Conservation (phyloP, 2,797 vertebrate species). For the Naso thynnoides region DNA sequence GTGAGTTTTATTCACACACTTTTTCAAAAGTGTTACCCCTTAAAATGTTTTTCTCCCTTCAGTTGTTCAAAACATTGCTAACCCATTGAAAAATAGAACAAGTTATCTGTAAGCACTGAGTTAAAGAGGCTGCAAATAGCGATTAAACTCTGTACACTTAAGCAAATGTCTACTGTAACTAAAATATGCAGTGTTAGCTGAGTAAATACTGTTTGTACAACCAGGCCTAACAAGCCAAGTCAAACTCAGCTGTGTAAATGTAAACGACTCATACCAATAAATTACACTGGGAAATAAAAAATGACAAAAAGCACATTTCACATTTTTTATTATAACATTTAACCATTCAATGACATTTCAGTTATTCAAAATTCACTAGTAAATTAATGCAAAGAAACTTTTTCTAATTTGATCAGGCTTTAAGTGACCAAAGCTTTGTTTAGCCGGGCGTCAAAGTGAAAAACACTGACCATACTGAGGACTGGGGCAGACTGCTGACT, state of each 20-base stretch:
- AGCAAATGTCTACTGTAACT: not conserved
- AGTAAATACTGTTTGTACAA: constrained; percentile 9
- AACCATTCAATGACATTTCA: constrained; percentile 97
- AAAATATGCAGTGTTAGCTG: constrained; percentile 14
- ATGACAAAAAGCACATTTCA: constrained; percentile 99
- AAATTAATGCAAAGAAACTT: constrained; percentile 58
- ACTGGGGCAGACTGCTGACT: constrained; percentile 35
- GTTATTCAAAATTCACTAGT: constrained; percentile 83
- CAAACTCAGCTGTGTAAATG: constrained; percentile 37
- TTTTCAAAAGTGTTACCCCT: constrained; percentile 18
- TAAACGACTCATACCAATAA: constrained; percentile 73
- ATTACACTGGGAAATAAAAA: constrained; percentile 97
- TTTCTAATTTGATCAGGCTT: constrained; percentile 11
- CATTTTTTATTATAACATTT: constrained; percentile 98
- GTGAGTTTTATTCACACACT: constrained; percentile 6
- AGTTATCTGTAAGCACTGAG: constrained; percentile 12
- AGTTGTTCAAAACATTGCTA: not conserved
- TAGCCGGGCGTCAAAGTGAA: constrained; percentile 11
- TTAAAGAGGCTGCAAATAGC: constrained; percentile 27
- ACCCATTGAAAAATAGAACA: constrained; percentile 13
- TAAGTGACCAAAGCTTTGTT: constrained; percentile 24
- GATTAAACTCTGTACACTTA: not conserved
- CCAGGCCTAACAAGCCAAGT: constrained; percentile 18
- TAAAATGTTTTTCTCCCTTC: not conserved
- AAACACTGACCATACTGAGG: constrained; percentile 33